Evolutionary conservation across 2,888 invertebrate genomes (phyloP), one percentile per base, ranked within the genome.

Genomic region (Auanema freiburgensis): DNA sequence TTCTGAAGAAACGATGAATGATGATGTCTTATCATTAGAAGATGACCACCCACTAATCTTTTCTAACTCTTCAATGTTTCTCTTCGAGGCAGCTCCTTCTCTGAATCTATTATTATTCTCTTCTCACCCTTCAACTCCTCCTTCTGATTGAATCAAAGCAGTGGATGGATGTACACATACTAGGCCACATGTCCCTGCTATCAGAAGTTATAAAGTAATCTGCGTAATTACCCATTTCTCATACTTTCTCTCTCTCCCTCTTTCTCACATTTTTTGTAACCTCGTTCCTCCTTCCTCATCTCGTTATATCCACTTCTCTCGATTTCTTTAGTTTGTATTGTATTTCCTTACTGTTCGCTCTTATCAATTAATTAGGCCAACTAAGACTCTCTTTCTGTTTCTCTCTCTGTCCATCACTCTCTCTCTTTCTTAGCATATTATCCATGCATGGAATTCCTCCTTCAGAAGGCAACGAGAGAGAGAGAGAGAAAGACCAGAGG

Each of bases 221-320:
- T 23, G 44, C 46, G 8, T 40, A 4, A n/a, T 8, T 40, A n/a
- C 33, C 50, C 16, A 23, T 40, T 10, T 50, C 49, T 12, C 51
- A 21, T 52, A 49, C 42, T 23, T 40, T 5, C 42, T 61, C 40
- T 18, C 63, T 16, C 59, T 23, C 14, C 43, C 61, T 43, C 6
- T 25, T 63, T 62, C 63, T 40, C 2, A 11, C 6, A 5, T 44
- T 33, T 18, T 16, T 33, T 42, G 25, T 24, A 23, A 53, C 16
- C 24, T 51, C 11, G 23, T 23, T 12, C 50, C 67, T 25, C 43
- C 53, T 33, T 42, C 51, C 11, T 59, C 56, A 10, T 61, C 66
- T 46, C 10, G 16, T 18, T 46, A 16, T 16, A 18, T 46, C 46
- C 21, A 46, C 46, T 21, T 46, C 46, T 18, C 46, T 46, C 8